Base-by-base conservation (phyloP, 2,888 invertebrate species). In the Eupithecia centaureata region DNA sequence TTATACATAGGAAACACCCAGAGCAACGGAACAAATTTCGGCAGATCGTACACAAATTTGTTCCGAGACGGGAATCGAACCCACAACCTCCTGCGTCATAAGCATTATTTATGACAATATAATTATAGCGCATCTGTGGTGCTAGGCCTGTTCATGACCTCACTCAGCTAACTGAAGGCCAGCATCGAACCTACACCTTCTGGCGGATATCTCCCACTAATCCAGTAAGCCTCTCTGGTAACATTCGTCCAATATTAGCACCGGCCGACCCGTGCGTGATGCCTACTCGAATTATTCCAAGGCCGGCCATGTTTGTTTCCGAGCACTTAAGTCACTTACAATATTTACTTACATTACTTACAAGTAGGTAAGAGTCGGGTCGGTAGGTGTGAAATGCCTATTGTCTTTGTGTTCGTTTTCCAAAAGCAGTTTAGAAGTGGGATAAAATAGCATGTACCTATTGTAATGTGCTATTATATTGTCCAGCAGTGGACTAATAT, bases 211-310 rank as follows among this genome's bases (percentile, higher is more conserved):
- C 42, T 47, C 42, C 10, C 42, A 47, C 42, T 47, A 47, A 47
- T 22, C 42, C 42, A 22, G 22, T 47, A 22, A 22, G 18, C 18
- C 42, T 8, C 42, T 18, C 8, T 18, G 38, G 2, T 38, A 52
- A 13, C 15, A 15, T 35, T 33, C 28, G 62, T 8, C 18, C 62
- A 62, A 30, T 38, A 28, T 38, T 56, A 56, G 35, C 28, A 18
- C 52, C 22, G 13, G 38, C 18, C 28, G 56, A 56, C 30, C 62
- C 30, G 27, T 22, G 30, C 28, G 42, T 22, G 33, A 27, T 63
- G 18, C 38, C 54, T n/a, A 18, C 63, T 57, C 38, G 35, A 63
- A 57, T 57, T 22, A 42, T 57, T 63, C 42, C 63, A 57, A 63
- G 63, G 62, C 25, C 38, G 8, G 13, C 60, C 30, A 22, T 12